Percentiles rank a stretch among this genome's conserved stretches.
These are phyloP conservation scores for Andrena chrysosceles DNA, from an alignment of 2,888 invertebrate species.

Conservation along the genomic window DNA sequence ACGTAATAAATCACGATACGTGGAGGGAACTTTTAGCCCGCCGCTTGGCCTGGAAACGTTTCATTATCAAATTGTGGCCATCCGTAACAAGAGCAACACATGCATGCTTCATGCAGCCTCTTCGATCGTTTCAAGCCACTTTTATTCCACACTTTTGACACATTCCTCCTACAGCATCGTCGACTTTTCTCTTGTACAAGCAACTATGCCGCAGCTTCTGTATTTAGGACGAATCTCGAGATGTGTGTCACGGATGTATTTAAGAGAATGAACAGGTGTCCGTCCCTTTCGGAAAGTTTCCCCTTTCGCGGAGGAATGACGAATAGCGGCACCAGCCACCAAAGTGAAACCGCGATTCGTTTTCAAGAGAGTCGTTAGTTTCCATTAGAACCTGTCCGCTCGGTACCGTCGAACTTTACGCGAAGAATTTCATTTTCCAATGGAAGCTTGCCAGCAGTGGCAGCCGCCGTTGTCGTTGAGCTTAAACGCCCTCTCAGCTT, in stretches of 20 bases:
- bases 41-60: slow-evolving; percentile 19
- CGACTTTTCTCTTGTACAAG: background rate
- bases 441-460: slow-evolving; percentile 58
- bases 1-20: slow-evolving; percentile 21
- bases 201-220: background rate
- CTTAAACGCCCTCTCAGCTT: slow-evolving; percentile 33
- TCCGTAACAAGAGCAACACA: background rate
- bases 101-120: background rate
- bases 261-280: background rate
- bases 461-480: slow-evolving; percentile 28
- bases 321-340: background rate
- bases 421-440: slow-evolving; percentile 62
- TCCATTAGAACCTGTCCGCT: slow-evolving; percentile 28
- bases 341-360: slow-evolving; percentile 17
- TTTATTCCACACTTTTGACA: background rate
- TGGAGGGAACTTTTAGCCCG: slow-evolving; percentile 15
- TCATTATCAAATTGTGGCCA: slow-evolving; percentile 5
- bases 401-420: slow-evolving; percentile 28
- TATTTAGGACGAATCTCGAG: background rate
- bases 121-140: background rate
- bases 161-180: background rate
- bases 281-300: background rate
- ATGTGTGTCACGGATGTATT: background rate
- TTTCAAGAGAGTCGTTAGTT: slow-evolving; percentile 13
- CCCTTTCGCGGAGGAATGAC: background rate